Conservation (phyloP, 2,888 invertebrate genomes). For the Spodoptera picta region DNA sequence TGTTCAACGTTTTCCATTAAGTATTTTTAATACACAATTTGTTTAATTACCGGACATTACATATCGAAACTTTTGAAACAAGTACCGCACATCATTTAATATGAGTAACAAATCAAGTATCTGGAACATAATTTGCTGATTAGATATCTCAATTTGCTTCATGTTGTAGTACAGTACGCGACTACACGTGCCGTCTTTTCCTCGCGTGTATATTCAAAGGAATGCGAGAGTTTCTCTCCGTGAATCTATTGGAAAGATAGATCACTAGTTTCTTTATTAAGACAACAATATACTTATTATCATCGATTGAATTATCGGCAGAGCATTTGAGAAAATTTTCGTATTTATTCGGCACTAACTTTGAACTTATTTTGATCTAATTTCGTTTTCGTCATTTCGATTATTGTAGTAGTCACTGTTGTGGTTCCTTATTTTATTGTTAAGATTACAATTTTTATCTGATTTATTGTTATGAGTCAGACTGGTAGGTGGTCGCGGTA, state of each 20-base stretch:
- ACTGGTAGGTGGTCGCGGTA: neutral
- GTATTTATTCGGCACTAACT: conserved; percentile 10
- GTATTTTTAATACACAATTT: conserved; percentile 12
- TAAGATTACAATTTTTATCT: conserved; percentile 28
- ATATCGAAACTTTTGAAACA: conserved; percentile 12
- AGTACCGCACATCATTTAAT: conserved; percentile 5
- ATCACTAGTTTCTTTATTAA: conserved; percentile 30
- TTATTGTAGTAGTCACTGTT: conserved; percentile 2
- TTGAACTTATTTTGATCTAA: neutral
- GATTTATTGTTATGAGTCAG: conserved; percentile 9
- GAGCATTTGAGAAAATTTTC: conserved; percentile 17
- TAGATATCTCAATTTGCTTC: conserved; percentile 30
- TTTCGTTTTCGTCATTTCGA: neutral
- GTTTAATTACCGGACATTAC: neutral
- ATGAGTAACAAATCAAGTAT: conserved; percentile 25
- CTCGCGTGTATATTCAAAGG: conserved; percentile 39
- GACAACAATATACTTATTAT: conserved; percentile 22
- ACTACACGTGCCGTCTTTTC: conserved; percentile 9
- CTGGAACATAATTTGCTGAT: conserved; percentile 26
- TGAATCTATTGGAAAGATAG: conserved; percentile 42
- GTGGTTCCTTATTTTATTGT: conserved; percentile 23
- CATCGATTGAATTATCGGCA: conserved; percentile 28
- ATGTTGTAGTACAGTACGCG: conserved; percentile 15
- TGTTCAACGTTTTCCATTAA: conserved; percentile 12
- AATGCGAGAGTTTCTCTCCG: conserved; percentile 47